Evolutionary conservation across 2,797 vertebrate genomes (phyloP), one percentile per base, ranked within the genome.

Genomic region (Gobio occitaniae): DNA sequence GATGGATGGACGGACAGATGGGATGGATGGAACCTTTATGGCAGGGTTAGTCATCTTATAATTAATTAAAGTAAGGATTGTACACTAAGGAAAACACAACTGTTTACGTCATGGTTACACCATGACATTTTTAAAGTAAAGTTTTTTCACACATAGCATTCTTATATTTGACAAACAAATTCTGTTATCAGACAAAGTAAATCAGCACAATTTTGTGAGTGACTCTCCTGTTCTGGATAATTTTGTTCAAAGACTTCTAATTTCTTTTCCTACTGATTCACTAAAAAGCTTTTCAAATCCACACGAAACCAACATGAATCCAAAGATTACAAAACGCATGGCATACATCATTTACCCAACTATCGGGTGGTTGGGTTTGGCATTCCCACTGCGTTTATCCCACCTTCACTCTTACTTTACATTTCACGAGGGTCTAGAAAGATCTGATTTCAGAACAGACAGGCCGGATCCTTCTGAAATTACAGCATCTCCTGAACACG

Each of bases 391-490:
- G 21, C 47, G n/a, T 74, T 71, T 48, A 75, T 61, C 25, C 50
- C 48, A 59, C 11, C 66, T 80, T 69, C 71, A 76, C 50, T 69
- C 77, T 48, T 47, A 56, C 61, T 84, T 75, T 47, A 66, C 7
- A 75, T 71, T 83, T 84, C 50, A 36, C 10, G 59, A 13, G n/a
- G 16, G n/a, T 78, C 50, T 56, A 15, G 48, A 86, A 38, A 5
- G 21, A 68, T 80, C 44, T 6, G 21, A 59, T 76, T 84, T 29
- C 29, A 69, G 66, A 84, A 70, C 17, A 76, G 70, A 81, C 78
- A 75, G 38, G 48, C 47, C 12, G 4, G 19, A 3, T 32, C 44
- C 66, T 29, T 77, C 17, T 70, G 47, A 72, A 83, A 85, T 72
- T 32, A 78, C 32, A 54, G 25, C 16, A 19, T 44, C 44, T 68